Evolutionary conservation across 2,888 invertebrate genomes (phyloP), one percentile per base, ranked within the genome.

Genomic region (Parochlus steinenii): DNA sequence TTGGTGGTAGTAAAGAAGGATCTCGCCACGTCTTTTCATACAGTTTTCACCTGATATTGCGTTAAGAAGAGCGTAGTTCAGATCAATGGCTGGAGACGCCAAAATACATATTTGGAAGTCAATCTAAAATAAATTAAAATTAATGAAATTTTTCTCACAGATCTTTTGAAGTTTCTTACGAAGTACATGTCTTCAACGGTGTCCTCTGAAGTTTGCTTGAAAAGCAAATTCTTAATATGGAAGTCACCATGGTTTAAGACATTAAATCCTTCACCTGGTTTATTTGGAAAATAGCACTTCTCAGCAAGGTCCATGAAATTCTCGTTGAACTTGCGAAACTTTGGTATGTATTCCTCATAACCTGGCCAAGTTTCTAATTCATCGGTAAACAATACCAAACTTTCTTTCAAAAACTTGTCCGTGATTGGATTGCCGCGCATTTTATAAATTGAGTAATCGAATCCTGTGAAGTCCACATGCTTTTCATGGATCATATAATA

Each of bases 231-330:
- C 6, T 33, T 33, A n/a, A 18, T 6, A 26, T 33, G 33, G 12
- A 33, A 33, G 8, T 33, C 33, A 25, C 7, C 24, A 6, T 33
- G 33, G 14, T 26, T 26, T 10, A 33, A 11, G 14, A 33, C 33
- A 17, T 33, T 33, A 4, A 24, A 15, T 11, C 33, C 24, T 18
- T 23, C 23, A 6, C 3, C 26, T n/a, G n/a, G n/a, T n/a, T n/a
- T n/a, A 14, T 33, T 33, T 14, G 19, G 10, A 2, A 19, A 15
- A n/a, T 26, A 26, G 5, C 18, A 26, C 16, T 33, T 26, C 8
- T 6, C 6, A 6, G 26, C 33, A 19, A 26, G 25, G 8, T 14
- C 27, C 14, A 12, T 17, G 17, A 31, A 16, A 16, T 31, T 11
- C 16, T 30, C 30, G n/a, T 19, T 10, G n/a, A 30, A 30, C 7